Evolutionary conservation across 2,797 vertebrate genomes (phyloP), one percentile per base, ranked within the genome.

Genomic region (Melopsittacus undulatus): DNA sequence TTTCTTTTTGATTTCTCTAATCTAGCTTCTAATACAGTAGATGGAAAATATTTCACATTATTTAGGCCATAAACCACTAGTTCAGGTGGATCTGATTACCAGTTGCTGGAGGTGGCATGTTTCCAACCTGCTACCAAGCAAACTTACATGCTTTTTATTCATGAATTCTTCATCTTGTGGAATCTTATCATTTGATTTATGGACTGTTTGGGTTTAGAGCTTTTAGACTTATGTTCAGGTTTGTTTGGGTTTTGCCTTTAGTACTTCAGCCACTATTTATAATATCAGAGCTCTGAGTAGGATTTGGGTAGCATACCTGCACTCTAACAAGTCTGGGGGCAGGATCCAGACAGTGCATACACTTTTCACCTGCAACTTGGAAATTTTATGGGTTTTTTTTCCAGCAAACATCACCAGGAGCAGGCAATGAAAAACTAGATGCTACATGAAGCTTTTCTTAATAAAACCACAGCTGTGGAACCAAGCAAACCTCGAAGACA

Each of bases 141-240:
- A 92, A 90, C 69, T 85, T 87, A 40, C 5, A 52, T 46, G 30
- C 62, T 83, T 90, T 46, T 69, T 94, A 85, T 77, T 91, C 22
- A 43, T 83, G 59, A 91, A 77, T 91, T 95, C 79, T 87, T 96
- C 79, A 75, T 87, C 59, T 69, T 87, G 66, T 62, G 78, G 57
- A 95, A 92, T 91, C 94, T 92, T 94, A 94, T 97, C 6, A 81
- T 63, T 88, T 96, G 91, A 96, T 95, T 93, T 94, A 96, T 76
- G 59, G 82, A 73, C 85, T 86, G 84, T 86, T 92, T 59, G 74
- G 18, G 57, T 90, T 91, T 92, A 92, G 86, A 90, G 83, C 76
- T 89, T 92, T 93, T 88, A 93, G 79, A 86, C 76, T 81, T 89
- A 73, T 9, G 32, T 46, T 90, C 79, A 76, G 48, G 57, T 91